A percentile compares a stretch with the other conserved stretches of the same genome.
Conservation (phyloP, 2,797 vertebrate genomes). For the Epinephelus malabaricus region DNA sequence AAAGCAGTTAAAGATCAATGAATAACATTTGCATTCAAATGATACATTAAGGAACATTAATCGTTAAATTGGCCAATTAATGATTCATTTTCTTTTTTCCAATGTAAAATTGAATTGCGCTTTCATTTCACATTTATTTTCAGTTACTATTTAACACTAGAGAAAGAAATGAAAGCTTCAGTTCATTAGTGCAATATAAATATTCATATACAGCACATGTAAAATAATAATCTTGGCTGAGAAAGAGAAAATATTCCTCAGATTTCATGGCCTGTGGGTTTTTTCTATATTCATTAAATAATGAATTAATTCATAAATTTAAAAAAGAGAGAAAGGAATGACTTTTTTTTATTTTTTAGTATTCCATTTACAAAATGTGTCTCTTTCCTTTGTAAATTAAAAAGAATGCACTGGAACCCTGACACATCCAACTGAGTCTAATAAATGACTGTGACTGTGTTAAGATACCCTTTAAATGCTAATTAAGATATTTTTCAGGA, state of each 20-base stretch:
- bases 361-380: not conserved
- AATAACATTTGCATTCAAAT: conserved; percentile 37
- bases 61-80: conserved; percentile 11
- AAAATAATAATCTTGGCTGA: conserved; percentile 16
- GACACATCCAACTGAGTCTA: no score
- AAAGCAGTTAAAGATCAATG: conserved; percentile 11
- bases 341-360: no score
- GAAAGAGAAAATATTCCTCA: not conserved
- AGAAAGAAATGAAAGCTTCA: not conserved
- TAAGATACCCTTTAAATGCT: no score
- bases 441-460: no score
- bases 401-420: no score
- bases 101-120: conserved; percentile 18
- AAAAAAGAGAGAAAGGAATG: not conserved
- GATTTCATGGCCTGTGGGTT: not conserved
- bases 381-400: not conserved
- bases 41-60: conserved; percentile 16
- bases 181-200: not conserved
- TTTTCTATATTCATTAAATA: not conserved
- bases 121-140: conserved; percentile 12
- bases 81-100: conserved; percentile 18
- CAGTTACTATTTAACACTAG: not conserved
- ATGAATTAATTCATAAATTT: not conserved
- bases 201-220: conserved; percentile 13
- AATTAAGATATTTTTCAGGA: no score